Base-by-base conservation (phyloP, 2,888 invertebrate species). In the Cataglyphis livida region DNA sequence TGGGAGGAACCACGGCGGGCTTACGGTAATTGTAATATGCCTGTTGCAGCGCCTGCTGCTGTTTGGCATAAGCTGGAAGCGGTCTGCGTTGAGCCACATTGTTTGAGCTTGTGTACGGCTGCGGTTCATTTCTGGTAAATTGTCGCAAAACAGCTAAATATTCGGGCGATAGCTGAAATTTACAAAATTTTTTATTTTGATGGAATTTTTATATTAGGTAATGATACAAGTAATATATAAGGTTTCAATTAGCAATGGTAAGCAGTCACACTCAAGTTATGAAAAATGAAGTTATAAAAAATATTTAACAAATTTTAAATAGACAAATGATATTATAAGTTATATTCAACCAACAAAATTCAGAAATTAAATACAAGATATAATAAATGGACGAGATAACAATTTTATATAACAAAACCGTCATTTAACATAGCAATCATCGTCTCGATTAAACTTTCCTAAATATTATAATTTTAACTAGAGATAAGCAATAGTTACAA, bases 21-120 rank as follows among this genome's bases (percentile, higher is more conserved):
- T 93, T 94, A 66, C 94, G 89, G 61, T 90, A 93, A 73, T 93
- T 92, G 65, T 94, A 93, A 73, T 94, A 94, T 21, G 93, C 92
- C 82, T 93, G 92, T 64, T 94, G 94, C 68, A 94, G 84, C 21
- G 92, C 91, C 83, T 94, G 94, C 75, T 94, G 94, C 65, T 94
- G 93, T 71, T 91, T 91, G 12, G 94, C 92, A 48, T 92, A 93
- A 0, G 87, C 86, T 21, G 94, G 91, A 32, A 93, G 86, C 5
- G 91, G 91, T 70, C 92, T 90, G n/a, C 93, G 88, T 15, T 92
- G 92, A 6, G 87, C 87, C 18, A 87, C 82, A 18, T 81, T 81
- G 32, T 84, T 73, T 15, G 86, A 21, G 4, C 76, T 65, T 7
- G 68, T 51, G 12, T 86, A 85, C 12, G 78, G 48, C n/a, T 90